Percentiles rank a stretch among this genome's conserved stretches.
Conservation (phyloP, 2,113 vertebrate genomes). For the Pterocles orientalis region DNA sequence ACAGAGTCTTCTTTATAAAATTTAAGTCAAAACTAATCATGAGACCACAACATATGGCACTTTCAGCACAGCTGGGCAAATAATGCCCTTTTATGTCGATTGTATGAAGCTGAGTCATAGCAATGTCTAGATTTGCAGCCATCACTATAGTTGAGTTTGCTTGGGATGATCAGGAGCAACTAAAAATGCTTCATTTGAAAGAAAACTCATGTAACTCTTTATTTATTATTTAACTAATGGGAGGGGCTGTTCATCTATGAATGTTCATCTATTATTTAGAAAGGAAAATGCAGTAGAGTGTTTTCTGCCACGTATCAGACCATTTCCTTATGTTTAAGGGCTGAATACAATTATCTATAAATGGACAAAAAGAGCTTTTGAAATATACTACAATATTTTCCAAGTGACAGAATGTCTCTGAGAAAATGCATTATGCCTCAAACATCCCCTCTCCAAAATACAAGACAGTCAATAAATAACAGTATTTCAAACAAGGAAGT, state of each 20-base stretch:
- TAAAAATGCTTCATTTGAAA: neutral
- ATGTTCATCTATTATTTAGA: slow-evolving; percentile 13
- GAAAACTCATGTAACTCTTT: neutral
- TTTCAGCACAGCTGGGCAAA: neutral
- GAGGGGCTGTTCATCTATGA: neutral
- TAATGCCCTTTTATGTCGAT: neutral
- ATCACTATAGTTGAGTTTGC: neutral
- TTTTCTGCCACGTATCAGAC: neutral
- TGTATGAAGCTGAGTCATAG: neutral
- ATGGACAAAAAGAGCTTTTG: neutral
- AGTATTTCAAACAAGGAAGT: neutral
- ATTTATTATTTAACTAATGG: slow-evolving; percentile 15
- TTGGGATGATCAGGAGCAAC: neutral
- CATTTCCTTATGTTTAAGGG: neutral
- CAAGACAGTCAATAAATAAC: neutral
- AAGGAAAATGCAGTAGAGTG: neutral
- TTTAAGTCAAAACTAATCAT: neutral
- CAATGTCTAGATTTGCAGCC: neutral
- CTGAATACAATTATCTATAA: neutral
- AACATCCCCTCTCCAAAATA: neutral
- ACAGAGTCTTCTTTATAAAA: neutral
- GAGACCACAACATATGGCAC: neutral
- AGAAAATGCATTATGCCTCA: neutral
- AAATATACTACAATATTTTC: neutral
- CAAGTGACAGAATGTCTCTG: neutral